Evolutionary conservation across 2,888 invertebrate genomes (phyloP), one percentile per base, ranked within the genome.

Genomic region (Metallyticus violacea): DNA sequence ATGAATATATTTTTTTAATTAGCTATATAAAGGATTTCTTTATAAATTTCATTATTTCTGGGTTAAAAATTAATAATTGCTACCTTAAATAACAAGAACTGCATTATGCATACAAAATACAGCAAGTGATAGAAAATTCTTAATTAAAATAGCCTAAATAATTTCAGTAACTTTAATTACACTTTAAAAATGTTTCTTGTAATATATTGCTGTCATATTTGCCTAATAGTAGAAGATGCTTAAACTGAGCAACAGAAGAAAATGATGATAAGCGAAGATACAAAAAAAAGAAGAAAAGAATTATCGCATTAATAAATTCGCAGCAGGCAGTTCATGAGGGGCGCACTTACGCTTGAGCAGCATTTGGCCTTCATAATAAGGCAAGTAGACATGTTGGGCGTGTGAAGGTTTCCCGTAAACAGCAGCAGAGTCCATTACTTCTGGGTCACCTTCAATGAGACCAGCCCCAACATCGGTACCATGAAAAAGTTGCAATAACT

Each of bases 341-440:
- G 82, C 85, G 88, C 89, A 96, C 96, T 96, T 96, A 96, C 96
- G 94, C 92, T 95, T 95, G 91, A 95, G 94, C 92, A 95, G 94
- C 93, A 95, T 94, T 93, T 95, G 95, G 93, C 96, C 96, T 93
- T 95, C 96, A 92, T 93, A 94, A 95, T 95, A 96, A 91, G 96
- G 96, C 92, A 96, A 95, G 93, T 96, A 96, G 93, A 96, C 94
- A 93, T 96, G 96, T 92, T 95, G 95, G 92, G 95, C 95, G 92
- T 95, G 95, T 91, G 94, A 93, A 90, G 95, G 95, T 92, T 94
- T 94, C 92, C 95, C 96, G 93, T 94, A 95, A 91, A 94, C 93
- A 91, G 94, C 93, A 91, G 93, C 93, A 91, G 93, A 93, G 91
- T 93, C 93, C 91, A 92, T 90, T 89, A 91, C 91, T 90, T 92